Conservation (phyloP, 1,140 invertebrate species). For the Caenorhabditis briggsae region DNA sequence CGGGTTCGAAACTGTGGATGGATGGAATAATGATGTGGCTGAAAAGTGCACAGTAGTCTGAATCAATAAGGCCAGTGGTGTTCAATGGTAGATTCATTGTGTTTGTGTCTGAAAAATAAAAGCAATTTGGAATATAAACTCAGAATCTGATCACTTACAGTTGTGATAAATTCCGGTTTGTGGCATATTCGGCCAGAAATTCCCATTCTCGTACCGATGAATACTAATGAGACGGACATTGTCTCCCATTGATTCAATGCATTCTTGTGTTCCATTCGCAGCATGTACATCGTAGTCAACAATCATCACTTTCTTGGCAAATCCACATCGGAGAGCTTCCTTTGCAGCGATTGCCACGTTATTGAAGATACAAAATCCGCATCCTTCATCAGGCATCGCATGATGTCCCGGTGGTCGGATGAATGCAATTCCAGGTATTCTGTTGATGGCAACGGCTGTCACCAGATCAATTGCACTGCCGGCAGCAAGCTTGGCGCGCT, state of each 20-base stretch:
- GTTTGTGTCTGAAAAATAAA: constrained; percentile 69
- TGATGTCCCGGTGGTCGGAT: constrained; percentile 92
- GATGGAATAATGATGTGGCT: constrained; percentile 80
- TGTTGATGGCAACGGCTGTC: neutral
- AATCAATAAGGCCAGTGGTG: constrained; percentile 78
- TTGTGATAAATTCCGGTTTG: constrained; percentile 86
- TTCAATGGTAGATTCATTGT: constrained; percentile 75
- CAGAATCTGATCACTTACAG: constrained; percentile 63
- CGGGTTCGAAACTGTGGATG: constrained; percentile 78
- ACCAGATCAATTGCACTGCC: neutral
- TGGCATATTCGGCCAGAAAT: constrained; percentile 91
- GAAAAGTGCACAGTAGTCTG: constrained; percentile 80
- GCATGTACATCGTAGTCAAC: constrained; percentile 98
- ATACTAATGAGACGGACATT: constrained; percentile 97
- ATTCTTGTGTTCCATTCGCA: constrained; percentile 92
- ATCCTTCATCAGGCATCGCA: constrained; percentile 88
- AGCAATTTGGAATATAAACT: neutral
- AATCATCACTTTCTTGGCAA: constrained; percentile 76
- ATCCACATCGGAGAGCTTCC: constrained; percentile 13
- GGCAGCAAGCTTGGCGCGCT: constrained; percentile 22
- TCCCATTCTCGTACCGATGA: constrained; percentile 93
- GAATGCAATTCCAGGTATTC: constrained; percentile 68
- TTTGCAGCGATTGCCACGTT: constrained; percentile 93
- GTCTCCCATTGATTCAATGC: constrained; percentile 86
- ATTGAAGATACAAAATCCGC: constrained; percentile 95